Evolutionary conservation across 2,113 vertebrate genomes (phyloP).

Genomic region (Probosciger aterrimus): DNA sequence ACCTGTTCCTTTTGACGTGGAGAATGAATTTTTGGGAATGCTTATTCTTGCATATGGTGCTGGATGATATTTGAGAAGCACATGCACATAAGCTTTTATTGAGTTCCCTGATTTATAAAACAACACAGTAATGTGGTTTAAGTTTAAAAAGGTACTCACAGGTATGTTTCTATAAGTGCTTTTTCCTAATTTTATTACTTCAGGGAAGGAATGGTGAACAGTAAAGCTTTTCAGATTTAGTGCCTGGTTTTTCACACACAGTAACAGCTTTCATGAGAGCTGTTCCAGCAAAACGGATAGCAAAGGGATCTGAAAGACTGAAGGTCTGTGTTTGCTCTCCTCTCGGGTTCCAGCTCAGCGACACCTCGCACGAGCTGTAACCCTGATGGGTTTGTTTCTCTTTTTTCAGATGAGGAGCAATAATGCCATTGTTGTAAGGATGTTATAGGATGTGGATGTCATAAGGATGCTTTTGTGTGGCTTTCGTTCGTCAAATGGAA

Average conservation of each 20-base stretch:
- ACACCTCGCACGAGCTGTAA: background rate
- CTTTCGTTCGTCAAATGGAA: background rate
- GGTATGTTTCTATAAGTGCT: accelerated
- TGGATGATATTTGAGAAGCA: background rate
- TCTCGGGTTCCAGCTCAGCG: background rate
- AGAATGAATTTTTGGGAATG: background rate
- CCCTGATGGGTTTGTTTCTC: background rate
- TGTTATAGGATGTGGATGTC: background rate
- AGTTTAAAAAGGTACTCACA: accelerated
- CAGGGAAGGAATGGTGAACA: background rate
- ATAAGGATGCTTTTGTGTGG: background rate
- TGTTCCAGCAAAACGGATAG: background rate
- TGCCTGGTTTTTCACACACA: background rate
- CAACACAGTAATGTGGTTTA: accelerated
- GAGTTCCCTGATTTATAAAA: background rate
- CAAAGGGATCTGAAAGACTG: background rate
- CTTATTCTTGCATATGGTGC: background rate
- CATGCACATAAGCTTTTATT: accelerated
- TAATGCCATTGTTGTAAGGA: background rate
- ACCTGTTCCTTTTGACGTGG: accelerated
- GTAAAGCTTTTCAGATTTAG: background rate
- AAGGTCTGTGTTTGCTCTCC: background rate
- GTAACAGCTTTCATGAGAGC: background rate
- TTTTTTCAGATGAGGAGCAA: background rate
- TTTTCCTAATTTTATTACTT: background rate